A percentile compares a stretch with the other conserved stretches of the same genome.
phyloP scores from a whole-genome alignment of 1,140 invertebrate species.

The Planococcus citri region DNA sequence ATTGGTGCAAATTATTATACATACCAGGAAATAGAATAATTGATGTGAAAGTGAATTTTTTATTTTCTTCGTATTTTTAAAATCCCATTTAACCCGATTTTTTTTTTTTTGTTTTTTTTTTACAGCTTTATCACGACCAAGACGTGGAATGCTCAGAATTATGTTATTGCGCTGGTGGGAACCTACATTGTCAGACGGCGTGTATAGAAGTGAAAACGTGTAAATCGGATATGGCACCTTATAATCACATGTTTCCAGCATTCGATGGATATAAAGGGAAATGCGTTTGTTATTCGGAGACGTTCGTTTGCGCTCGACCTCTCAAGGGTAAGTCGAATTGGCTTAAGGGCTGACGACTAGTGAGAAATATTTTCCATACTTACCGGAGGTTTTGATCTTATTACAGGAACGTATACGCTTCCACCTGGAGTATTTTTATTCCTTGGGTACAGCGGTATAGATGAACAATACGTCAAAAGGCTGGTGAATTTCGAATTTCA shows the following conservation, averaged over 20 bases:
- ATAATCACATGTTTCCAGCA: slow-evolving; percentile 74
- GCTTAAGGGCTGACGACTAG: neutral
- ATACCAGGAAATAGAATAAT: no score
- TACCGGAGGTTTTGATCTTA: neutral
- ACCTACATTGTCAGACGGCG: slow-evolving; percentile 68
- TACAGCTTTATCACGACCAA: slow-evolving; percentile 69
- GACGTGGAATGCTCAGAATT: slow-evolving; percentile 70
- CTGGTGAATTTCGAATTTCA: slow-evolving; percentile 55
- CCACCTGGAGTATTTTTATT: slow-evolving; percentile 72
- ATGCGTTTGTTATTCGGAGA: slow-evolving; percentile 78
- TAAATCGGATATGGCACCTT: slow-evolving; percentile 70
- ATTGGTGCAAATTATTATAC: no score
- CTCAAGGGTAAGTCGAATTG: slow-evolving; percentile 48
- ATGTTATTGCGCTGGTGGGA: slow-evolving; percentile 61
- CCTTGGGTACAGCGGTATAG: slow-evolving; percentile 72
- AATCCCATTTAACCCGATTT: no score
- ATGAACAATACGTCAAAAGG: slow-evolving; percentile 64
- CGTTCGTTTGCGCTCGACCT: slow-evolving; percentile 81
- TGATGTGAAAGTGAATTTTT: no score
- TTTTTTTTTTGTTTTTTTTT: slow-evolving; percentile 29
- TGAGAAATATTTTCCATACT: no score
- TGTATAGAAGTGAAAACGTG: slow-evolving; percentile 72
- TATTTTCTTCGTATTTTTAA: no score
- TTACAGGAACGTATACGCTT: slow-evolving; percentile 59
- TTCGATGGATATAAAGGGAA: slow-evolving; percentile 76